Conservation (phyloP, 1,140 invertebrate species). For the Matsumurasca onukii region DNA sequence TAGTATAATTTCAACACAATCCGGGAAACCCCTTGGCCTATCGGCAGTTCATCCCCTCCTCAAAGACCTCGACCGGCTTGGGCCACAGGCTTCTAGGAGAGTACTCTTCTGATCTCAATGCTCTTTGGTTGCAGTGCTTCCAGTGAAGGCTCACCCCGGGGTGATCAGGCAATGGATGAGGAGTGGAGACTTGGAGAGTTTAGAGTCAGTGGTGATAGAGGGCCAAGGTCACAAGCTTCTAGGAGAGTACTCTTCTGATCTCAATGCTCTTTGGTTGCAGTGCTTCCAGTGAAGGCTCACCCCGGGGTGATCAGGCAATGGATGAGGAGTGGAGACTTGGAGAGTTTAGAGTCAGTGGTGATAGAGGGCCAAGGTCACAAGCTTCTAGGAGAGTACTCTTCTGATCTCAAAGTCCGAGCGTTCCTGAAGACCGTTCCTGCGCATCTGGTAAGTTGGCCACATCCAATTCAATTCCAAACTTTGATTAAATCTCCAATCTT, state of each 20-base stretch:
- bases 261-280: conserved; percentile 40
- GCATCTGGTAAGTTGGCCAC: conserved; percentile 61
- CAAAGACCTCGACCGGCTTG: too few species aligned
- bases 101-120: conserved; percentile 59
- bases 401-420: conserved; percentile 62
- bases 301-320: conserved; percentile 63
- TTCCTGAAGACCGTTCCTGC: conserved; percentile 67
- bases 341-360: conserved; percentile 74
- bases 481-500: too few species aligned
- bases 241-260: conserved; percentile 64
- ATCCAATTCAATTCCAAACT: too few species aligned
- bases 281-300: conserved; percentile 52
- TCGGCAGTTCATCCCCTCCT: too few species aligned
- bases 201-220: conserved; percentile 74
- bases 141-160: conserved; percentile 56
- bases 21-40: too few species aligned
- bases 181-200: conserved; percentile 68
- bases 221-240: conserved; percentile 73
- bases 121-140: conserved; percentile 28
- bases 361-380: conserved; percentile 75
- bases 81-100: conserved; percentile 69
- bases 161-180: conserved; percentile 67
- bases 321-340: conserved; percentile 68
- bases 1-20: too few species aligned
- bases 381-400: conserved; percentile 64